phyloP scores from a whole-genome alignment of 2,888 invertebrate genomes.

The Agrotis segetum region DNA sequence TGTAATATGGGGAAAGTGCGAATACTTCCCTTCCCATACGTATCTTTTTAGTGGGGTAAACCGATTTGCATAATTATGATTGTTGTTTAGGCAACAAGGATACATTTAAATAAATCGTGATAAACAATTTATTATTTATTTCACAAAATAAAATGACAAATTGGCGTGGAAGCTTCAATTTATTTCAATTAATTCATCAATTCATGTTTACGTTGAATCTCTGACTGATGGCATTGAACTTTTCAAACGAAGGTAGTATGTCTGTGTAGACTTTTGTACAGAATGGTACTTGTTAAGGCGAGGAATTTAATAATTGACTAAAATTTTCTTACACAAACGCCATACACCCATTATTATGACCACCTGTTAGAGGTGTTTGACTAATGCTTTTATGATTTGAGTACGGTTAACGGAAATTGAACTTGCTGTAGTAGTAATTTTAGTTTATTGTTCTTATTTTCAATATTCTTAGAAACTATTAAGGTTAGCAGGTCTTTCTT shows the following conservation, averaged over 20 bases:
- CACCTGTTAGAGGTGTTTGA: conserved; percentile 31
- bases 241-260: neutral
- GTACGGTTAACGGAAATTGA: conserved; percentile 26
- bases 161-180: conserved; percentile 27
- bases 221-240: conserved; percentile 52
- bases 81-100: neutral
- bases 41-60: conserved; percentile 2
- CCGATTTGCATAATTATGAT: neutral
- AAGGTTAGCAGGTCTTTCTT: neutral
- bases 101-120: neutral
- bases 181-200: conserved; percentile 46
- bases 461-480: neutral
- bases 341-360: conserved; percentile 15
- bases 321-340: conserved; percentile 16
- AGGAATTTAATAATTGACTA: conserved; percentile 39
- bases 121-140: conserved; percentile 22
- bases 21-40: neutral
- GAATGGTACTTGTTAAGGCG: conserved; percentile 23
- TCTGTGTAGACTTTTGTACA: neutral
- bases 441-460: conserved; percentile 17
- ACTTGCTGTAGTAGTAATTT: neutral
- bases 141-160: conserved; percentile 30
- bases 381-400: conserved; percentile 21
- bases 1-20: neutral
- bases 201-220: conserved; percentile 17